Evolutionary conservation across 2,797 vertebrate genomes (phyloP), one percentile per base, ranked within the genome.

Genomic region (Myioborus miniatus): DNA sequence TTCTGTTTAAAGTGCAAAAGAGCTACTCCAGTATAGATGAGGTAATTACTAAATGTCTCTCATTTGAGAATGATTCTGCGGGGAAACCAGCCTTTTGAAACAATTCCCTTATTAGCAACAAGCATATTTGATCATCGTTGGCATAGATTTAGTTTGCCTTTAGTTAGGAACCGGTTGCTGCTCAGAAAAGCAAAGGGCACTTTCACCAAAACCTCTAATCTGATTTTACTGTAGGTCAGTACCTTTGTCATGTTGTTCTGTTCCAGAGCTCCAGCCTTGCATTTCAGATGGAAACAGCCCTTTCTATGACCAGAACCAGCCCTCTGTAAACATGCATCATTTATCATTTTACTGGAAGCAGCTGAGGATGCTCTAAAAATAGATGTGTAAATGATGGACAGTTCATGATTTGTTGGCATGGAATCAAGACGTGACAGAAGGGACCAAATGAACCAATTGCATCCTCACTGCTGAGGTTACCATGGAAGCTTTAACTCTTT

Each of bases 281-380:
- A 27, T 87, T 92, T 89, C 46, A 58, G 64, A 41, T 74, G 41
- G 80, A 93, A 87, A 39, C 15, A 74, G 52, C 75, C 24, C 46
- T 79, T 94, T 80, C 44, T 56, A 1, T 71, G 59, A 76, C 83
- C 58, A 59, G 68, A 75, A 39, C 43, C 37, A 92, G 81, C 34
- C 63, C 62, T 97, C 91, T 95, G 95, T 97, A 93, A 91, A 65
- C 93, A 90, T 65, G 87, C 97, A 97, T 98, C 96, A 90, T 92
- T 98, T 97, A 94, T 96, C 96, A 94, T 97, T 97, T 98, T 96
- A 97, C 97, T 98, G 98, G 97, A 97, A 89, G 88, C 97, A 98
- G 97, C 98, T 98, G 97, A 97, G 96, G 87, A 90, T 94, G 39
- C 59, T 97, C 98, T 98, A 98, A 98, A 98, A 98, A 98, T 98